Percentiles rank a stretch among this genome's conserved stretches.
phyloP scores from a whole-genome alignment of 2,797 vertebrate genomes.

The Cephalopachus bancanus region DNA sequence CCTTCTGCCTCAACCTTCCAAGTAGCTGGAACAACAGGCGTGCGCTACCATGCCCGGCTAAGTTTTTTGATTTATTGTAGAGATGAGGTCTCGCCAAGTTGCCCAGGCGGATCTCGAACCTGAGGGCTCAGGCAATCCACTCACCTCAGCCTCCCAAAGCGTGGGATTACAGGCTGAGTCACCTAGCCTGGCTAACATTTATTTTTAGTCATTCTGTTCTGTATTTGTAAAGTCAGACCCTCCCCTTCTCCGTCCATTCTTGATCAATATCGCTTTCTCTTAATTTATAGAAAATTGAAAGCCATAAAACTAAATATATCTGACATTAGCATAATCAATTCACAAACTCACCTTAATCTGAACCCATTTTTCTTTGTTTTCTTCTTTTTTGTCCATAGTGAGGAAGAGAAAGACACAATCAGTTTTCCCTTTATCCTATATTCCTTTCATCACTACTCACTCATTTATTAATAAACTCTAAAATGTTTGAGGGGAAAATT shows the following conservation, averaged over 20 bases:
- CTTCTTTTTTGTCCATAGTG: neutral
- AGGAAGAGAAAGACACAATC: neutral
- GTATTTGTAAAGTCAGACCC: neutral
- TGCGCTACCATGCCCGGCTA: too few relatives aligned
- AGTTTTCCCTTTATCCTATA: neutral
- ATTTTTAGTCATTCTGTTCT: neutral
- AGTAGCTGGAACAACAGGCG: too few relatives aligned
- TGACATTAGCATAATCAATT: neutral
- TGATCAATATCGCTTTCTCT: neutral
- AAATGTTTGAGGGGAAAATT: neutral
- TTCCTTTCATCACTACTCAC: neutral
- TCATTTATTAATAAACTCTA: neutral
- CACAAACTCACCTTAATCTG: neutral
- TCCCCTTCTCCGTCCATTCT: neutral
- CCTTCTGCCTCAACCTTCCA: too few relatives aligned
- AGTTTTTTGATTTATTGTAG: too few relatives aligned
- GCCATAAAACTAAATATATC: neutral
- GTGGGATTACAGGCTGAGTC: too few relatives aligned
- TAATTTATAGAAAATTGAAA: neutral
- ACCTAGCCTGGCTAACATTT: neutral
- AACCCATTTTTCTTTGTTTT: neutral
- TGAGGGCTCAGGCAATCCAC: too few relatives aligned
- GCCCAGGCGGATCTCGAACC: too few relatives aligned
- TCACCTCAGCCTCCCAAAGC: too few relatives aligned
- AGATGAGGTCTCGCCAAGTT: too few relatives aligned